Percentiles rank a stretch among this genome's conserved stretches.
Evolutionary conservation across 2,113 vertebrate species (phyloP).

Genomic region (Vidua chalybeata): DNA sequence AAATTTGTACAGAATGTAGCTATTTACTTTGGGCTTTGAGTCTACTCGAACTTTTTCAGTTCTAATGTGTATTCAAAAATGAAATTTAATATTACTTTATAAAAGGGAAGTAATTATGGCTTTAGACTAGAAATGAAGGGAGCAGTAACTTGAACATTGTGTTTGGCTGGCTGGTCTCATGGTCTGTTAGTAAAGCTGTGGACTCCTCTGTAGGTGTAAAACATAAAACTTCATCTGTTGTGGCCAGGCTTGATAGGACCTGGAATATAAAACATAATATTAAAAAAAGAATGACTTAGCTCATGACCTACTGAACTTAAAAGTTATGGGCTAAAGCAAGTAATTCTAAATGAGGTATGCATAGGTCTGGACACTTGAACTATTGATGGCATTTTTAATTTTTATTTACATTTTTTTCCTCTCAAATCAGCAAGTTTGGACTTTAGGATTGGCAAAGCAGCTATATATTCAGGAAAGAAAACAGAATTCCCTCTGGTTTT

Average conservation of each 20-base stretch:
- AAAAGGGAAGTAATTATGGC: neutral
- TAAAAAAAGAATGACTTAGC: neutral
- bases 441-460: neutral
- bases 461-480: neutral
- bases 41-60: neutral
- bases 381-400: neutral
- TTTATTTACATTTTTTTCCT: neutral
- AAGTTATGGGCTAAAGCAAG: neutral
- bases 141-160: neutral
- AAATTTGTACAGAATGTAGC: neutral
- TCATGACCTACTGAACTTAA: neutral
- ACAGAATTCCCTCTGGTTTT: neutral
- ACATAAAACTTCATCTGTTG: neutral
- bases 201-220: neutral
- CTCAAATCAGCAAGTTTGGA: neutral
- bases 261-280: neutral
- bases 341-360: neutral
- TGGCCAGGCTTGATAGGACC: neutral
- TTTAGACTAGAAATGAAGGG: neutral
- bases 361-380: constrained; percentile 6
- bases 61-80: neutral
- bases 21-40: neutral
- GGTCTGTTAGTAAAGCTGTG: neutral
- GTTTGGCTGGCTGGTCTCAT: neutral
- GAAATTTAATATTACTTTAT: neutral